phyloP scores from a whole-genome alignment of 2,113 vertebrate species.

The Nematolebias whitei region DNA sequence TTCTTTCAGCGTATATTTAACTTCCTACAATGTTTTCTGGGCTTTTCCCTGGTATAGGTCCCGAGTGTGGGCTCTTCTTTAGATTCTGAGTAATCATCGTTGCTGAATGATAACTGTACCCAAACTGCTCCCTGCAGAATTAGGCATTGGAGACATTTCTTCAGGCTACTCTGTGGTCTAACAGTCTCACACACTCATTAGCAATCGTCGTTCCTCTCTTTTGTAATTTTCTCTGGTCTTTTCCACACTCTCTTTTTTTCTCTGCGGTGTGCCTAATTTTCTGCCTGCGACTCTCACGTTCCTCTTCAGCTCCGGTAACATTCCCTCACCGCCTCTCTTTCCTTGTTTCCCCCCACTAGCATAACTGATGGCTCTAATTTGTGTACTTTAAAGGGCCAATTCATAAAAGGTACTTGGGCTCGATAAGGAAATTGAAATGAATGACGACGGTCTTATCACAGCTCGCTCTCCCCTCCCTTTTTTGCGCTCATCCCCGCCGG shows the following conservation, averaged over 20 bases:
- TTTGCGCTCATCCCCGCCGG: constrained; percentile 49
- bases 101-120: constrained; percentile 69
- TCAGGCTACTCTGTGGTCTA: constrained; percentile 51
- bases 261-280: constrained; percentile 50
- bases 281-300: constrained; percentile 30
- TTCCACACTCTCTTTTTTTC: constrained; percentile 20
- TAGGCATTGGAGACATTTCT: constrained; percentile 65
- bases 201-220: constrained; percentile 29
- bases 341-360: constrained; percentile 59
- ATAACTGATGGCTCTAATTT: constrained; percentile 80
- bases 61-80: constrained; percentile 57
- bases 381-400: constrained; percentile 78
- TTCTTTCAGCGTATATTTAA: constrained; percentile 64
- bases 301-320: constrained; percentile 27
- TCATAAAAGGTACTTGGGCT: constrained; percentile 76
- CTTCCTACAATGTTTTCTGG: constrained; percentile 55
- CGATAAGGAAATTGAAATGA: constrained; percentile 77
- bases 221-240: constrained; percentile 20
- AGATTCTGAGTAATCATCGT: constrained; percentile 74
- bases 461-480: constrained; percentile 34
- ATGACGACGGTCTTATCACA: constrained; percentile 72
- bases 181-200: constrained; percentile 60
- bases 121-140: constrained; percentile 67
- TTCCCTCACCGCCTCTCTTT: constrained; percentile 29
- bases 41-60: constrained; percentile 21